A percentile compares a stretch with the other conserved stretches of the same genome.
These are phyloP conservation scores for Prionace glauca DNA, from an alignment of 2,797 vertebrate species.

Conservation along the genomic window DNA sequence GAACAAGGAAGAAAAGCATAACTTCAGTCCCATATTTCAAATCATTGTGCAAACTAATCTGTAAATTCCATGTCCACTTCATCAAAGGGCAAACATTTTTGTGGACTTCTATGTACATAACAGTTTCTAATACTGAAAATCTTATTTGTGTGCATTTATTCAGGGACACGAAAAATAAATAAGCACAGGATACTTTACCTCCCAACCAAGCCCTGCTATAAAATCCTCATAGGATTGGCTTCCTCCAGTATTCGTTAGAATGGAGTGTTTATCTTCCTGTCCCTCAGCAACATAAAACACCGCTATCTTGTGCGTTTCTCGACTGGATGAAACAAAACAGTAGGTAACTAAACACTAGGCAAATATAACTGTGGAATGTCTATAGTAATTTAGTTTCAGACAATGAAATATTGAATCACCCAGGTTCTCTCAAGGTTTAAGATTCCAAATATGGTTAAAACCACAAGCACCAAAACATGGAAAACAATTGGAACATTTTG, in stretches of 20 bases:
- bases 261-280: slow-evolving; percentile 98
- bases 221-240: slow-evolving; percentile 98
- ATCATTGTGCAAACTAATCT: too few relatives aligned
- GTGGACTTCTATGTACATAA: not conserved
- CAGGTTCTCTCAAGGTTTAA: not conserved
- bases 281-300: slow-evolving; percentile 98
- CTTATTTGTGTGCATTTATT: not conserved
- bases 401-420: not conserved
- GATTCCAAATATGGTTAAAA: not conserved
- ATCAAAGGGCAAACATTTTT: not conserved
- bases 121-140: not conserved
- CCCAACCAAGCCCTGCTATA: slow-evolving; percentile 95
- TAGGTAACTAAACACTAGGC: not conserved
- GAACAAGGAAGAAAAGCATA: too few relatives aligned
- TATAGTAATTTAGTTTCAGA: not conserved
- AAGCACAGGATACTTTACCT: slow-evolving; percentile 64
- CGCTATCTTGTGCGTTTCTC: slow-evolving; percentile 97
- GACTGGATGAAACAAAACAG: slow-evolving; percentile 57
- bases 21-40: too few relatives aligned
- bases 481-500: not conserved
- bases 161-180: not conserved
- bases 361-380: not conserved
- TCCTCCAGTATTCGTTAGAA: slow-evolving; percentile 89
- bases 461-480: not conserved
- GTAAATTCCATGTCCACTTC: too few relatives aligned